phyloP scores from a whole-genome alignment of 2,888 invertebrate genomes.

The Netelia fuscicornis region DNA sequence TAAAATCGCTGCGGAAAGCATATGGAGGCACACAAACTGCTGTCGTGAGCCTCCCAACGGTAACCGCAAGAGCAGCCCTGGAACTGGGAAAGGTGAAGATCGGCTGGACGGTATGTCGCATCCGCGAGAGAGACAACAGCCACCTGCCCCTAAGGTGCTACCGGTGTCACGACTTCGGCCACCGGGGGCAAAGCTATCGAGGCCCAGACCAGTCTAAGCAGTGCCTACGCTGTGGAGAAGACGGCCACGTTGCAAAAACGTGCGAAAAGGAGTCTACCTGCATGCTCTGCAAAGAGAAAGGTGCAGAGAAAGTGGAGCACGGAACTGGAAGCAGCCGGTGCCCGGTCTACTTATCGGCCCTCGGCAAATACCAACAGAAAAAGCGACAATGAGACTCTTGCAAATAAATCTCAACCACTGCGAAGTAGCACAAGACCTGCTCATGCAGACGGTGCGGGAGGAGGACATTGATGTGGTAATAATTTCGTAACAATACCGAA shows the following conservation, averaged over 20 bases:
- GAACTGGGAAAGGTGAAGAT: too few relatives aligned
- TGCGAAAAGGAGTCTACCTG: conserved; percentile 25
- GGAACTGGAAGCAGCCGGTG: conserved; percentile 52
- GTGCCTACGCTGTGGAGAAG: conserved; percentile 53
- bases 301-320: conserved; percentile 20
- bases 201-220: conserved; percentile 39
- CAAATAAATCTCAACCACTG: conserved; percentile 69
- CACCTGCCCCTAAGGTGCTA: conserved; percentile 39
- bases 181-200: conserved; percentile 25
- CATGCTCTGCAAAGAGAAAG: conserved; percentile 45
- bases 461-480: conserved; percentile 61
- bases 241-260: conserved; percentile 41
- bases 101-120: too few relatives aligned
- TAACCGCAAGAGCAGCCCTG: too few relatives aligned
- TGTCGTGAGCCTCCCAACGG: too few relatives aligned
- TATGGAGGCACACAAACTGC: too few relatives aligned
- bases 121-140: too few relatives aligned
- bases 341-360: conserved; percentile 46
- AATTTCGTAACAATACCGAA: conserved; percentile 67
- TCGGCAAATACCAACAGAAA: conserved; percentile 18
- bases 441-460: conserved; percentile 63
- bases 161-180: conserved; percentile 51
- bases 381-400: conserved; percentile 63
- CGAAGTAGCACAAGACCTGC: conserved; percentile 67
- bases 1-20: too few relatives aligned